Evolutionary conservation across 2,797 vertebrate genomes (phyloP), one percentile per base, ranked within the genome.

Genomic region (Babyrousa celebensis): DNA sequence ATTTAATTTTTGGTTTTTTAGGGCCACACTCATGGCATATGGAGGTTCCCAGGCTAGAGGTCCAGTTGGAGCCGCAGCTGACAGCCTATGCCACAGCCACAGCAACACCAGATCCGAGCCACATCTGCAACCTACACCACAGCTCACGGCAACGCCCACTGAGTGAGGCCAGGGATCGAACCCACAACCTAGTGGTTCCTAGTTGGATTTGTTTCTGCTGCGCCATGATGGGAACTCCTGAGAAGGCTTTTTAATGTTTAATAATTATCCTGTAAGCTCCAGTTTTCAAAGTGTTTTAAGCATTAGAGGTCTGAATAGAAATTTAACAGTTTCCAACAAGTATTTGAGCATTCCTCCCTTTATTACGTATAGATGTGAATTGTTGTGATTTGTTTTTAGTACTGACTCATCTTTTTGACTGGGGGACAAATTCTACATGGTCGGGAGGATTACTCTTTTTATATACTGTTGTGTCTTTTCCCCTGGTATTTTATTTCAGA

Each of bases 351-450:
- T 71, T 67, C 29, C 2, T 12, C 16, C 29, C 36, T 63, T 71
- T 72, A 29, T 40, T 85, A 80, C 9, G 18, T 62, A 27, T 12
- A 25, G 12, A 54, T 84, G 29, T 68, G 54, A 82, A 9, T 27
- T 77, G 20, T 23, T 77, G 32, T 72, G 63, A 92, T 85, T 96
- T 62, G 68, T 62, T 95, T 96, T 85, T 84, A 87, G 27, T 27
- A 86, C 25, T 29, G 75, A 54, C 23, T 1, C 10, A 8, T 82
- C 25, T 82, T 83, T 89, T 77, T 83, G 29, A 86, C 80, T 86
- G 62, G 20, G 29, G 67, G 10, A 12, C 67, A 78, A 63, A 56
- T 72, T 91, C 8, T 85, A 56, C 32, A 36, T 29, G n/a, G 10
- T 67, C 63, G 27, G 11, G 32, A 79, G 12, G 52, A 23, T 63